These are phyloP conservation scores for Gobionotothen gibberifrons DNA, from an alignment of 2,797 vertebrate species.

Conservation along the genomic window DNA sequence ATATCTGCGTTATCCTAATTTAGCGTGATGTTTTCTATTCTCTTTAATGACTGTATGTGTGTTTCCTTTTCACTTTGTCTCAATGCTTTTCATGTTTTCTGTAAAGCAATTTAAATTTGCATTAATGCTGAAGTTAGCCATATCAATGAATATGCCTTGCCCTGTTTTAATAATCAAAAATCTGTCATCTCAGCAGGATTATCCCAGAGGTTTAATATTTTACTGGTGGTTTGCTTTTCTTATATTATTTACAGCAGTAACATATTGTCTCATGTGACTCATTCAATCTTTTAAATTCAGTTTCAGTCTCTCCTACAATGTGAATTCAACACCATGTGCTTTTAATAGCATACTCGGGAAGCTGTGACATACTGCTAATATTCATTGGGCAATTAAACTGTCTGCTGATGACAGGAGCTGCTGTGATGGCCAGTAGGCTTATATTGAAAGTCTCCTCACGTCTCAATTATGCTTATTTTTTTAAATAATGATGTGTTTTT, in stretches of 20 bases:
- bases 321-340: neutral
- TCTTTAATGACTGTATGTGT: too few species aligned
- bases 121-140: too few species aligned
- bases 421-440: neutral
- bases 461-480: neutral
- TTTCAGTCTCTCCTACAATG: neutral
- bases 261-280: neutral
- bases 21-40: too few species aligned
- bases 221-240: neutral
- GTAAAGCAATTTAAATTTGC: too few species aligned
- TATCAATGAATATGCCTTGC: too few species aligned
- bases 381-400: neutral
- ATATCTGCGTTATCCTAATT: too few species aligned
- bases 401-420: neutral
- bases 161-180: neutral
- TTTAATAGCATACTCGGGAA: neutral
- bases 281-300: neutral
- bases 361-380: neutral
- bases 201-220: neutral
- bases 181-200: neutral
- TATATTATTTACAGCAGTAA: neutral
- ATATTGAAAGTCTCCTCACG: neutral
- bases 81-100: too few species aligned
- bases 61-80: too few species aligned
- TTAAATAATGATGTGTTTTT: neutral